A percentile compares a stretch with the other conserved stretches of the same genome.
phyloP scores from a whole-genome alignment of 2,113 vertebrate species.

The Deroptyus accipitrinus region DNA sequence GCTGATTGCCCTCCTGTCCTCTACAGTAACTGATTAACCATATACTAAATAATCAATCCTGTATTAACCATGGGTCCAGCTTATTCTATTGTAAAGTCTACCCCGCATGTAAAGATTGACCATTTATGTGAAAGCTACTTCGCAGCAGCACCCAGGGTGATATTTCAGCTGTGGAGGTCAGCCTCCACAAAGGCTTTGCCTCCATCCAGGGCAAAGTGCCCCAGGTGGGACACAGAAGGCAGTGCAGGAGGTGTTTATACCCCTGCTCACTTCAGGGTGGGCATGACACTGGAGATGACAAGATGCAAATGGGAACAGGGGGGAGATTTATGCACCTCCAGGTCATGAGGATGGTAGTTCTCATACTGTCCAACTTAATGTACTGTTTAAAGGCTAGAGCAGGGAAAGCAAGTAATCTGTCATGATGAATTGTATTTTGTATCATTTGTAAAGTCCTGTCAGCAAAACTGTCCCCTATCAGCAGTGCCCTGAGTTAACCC shows the following conservation, averaged over 20 bases:
- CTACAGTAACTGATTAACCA: background rate
- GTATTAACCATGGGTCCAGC: background rate
- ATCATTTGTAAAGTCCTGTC: background rate
- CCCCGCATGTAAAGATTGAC: background rate
- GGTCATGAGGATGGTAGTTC: background rate
- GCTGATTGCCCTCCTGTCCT: background rate
- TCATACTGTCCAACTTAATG: background rate
- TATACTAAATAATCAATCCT: background rate
- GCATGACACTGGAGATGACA: background rate
- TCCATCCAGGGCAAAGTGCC: background rate
- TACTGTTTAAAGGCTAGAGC: background rate
- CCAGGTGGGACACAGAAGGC: accelerated
- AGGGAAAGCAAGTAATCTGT: background rate
- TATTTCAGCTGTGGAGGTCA: background rate
- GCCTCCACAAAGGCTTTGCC: background rate
- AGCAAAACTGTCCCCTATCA: background rate
- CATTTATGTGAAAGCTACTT: background rate
- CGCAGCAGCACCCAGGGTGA: background rate
- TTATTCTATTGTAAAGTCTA: background rate
- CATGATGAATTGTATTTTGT: background rate
- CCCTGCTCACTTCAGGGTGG: background rate
- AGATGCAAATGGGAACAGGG: background rate
- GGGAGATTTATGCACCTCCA: background rate
- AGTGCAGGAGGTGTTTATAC: background rate
- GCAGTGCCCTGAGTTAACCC: background rate